Evolutionary conservation across 2,113 vertebrate species (phyloP).

Genomic region (Glaucomys volans): DNA sequence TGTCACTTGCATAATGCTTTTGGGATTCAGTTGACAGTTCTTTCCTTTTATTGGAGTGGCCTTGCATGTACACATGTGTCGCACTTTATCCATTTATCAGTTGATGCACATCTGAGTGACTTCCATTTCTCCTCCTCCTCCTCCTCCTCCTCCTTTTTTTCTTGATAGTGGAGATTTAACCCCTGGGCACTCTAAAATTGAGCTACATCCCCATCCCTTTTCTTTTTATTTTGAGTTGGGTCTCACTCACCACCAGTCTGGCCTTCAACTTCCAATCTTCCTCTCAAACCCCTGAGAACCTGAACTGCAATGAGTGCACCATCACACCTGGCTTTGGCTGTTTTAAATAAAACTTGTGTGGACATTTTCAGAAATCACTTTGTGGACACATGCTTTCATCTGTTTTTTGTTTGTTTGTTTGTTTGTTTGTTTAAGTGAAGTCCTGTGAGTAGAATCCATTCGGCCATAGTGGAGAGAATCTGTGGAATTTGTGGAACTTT

Average conservation of each 20-base stretch:
- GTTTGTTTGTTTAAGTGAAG: too few relatives aligned
- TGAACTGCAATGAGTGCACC: too few relatives aligned
- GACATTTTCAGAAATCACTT: background rate
- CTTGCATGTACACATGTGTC: background rate
- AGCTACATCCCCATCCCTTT: too few relatives aligned
- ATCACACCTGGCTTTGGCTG: background rate
- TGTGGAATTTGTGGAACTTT: too few relatives aligned
- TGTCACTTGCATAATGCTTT: background rate
- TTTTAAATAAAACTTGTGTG: slow-evolving; percentile 5
- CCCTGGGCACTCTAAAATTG: too few relatives aligned
- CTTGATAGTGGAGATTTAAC: too few relatives aligned
- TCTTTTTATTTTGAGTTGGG: too few relatives aligned
- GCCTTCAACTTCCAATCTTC: too few relatives aligned
- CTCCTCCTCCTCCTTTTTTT: background rate
- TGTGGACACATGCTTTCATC: background rate
- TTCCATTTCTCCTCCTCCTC: background rate
- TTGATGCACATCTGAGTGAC: background rate
- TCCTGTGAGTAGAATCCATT: background rate
- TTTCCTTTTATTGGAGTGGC: background rate
- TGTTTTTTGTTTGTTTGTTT: too few relatives aligned
- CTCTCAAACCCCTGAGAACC: too few relatives aligned
- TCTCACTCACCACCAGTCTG: too few relatives aligned
- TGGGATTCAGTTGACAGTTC: background rate
- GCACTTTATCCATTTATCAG: background rate
- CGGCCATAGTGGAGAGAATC: too few relatives aligned